Evolutionary conservation across 1,140 invertebrate genomes (phyloP), one percentile per base, ranked within the genome.

Genomic region (Spodoptera frugiperda): DNA sequence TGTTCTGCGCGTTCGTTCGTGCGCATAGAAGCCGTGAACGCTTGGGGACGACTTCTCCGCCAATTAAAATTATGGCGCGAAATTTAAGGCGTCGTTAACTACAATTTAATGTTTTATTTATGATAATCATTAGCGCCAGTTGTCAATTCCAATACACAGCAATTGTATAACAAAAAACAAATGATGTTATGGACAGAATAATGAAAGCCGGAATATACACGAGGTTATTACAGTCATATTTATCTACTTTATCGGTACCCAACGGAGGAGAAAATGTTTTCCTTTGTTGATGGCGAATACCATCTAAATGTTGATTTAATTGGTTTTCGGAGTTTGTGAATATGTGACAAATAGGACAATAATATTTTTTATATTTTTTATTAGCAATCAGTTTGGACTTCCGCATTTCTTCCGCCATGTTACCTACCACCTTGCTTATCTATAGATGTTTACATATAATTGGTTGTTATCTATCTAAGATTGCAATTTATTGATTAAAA

Each of bases 1-100:
- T 93, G 93, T 93, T 93, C 91, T 94, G 93, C 93, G 93, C 93
- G 92, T 89, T 94, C 89, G 92, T 93, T 93, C 92, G 91, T 94
- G 93, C 93, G 93, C 93, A 94, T 92, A 94, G 89, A 94, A 94
- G 93, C 93, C 92, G 88, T 90, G 91, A 94, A 93, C 93, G 93
- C 92, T 94, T 94, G 92, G 93, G 93, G 88, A 91, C 88, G 89
- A 92, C 89, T 88, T 92, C 85, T 93, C 93, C 90, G 88, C 93
- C 93, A 94, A 94, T 94, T 93, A 94, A 94, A 94, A 93, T 91
- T 89, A 90, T 93, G 92, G 93, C 93, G 93, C 92, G 91, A 94
- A 94, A 93, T 94, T 94, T 93, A 90, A 94, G 91, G 87, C 84
- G 80, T 78, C 85, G 76, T 92, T 89, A 91, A 91, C 88, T 89